These are phyloP conservation scores for Reinhardtius hippoglossoides DNA, from an alignment of 2,113 vertebrate species.

Conservation along the genomic window DNA sequence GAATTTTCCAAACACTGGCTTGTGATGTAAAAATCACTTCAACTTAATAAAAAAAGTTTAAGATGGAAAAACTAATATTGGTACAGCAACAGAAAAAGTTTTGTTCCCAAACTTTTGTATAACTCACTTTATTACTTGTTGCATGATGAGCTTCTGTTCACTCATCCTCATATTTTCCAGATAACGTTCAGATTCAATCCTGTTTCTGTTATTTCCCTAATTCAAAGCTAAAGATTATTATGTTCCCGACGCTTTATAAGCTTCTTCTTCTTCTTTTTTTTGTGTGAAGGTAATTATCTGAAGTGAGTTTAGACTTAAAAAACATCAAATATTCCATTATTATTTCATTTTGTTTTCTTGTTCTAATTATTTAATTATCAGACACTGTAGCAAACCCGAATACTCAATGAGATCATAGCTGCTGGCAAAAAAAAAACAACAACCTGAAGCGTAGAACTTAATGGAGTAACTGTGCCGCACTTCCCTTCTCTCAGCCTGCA, in stretches of 20 bases:
- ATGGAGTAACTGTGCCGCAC: not conserved
- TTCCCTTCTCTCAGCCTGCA: not conserved
- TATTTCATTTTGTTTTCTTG: conserved; percentile 49
- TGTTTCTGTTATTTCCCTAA: not conserved
- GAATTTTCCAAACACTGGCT: not conserved
- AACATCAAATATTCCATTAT: conserved; percentile 42
- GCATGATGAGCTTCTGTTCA: not conserved
- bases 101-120: conserved; percentile 4
- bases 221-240: conserved; percentile 19
- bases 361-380: conserved; percentile 60
- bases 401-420: conserved; percentile 36
- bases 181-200: conserved; percentile 11
- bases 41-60: not conserved
- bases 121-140: not conserved
- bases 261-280: not conserved
- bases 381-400: conserved; percentile 24
- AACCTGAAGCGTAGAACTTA: not conserved
- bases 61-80: not conserved
- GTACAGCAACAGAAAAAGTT: not conserved
- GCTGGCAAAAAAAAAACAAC: conserved; percentile 15
- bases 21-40: not conserved
- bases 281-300: conserved; percentile 30
- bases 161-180: not conserved
- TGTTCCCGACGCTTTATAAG: not conserved
- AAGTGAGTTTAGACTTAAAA: conserved; percentile 18